A percentile compares a stretch with the other conserved stretches of the same genome.
phyloP scores from a whole-genome alignment of 2,113 vertebrate genomes.

The Parus major region DNA sequence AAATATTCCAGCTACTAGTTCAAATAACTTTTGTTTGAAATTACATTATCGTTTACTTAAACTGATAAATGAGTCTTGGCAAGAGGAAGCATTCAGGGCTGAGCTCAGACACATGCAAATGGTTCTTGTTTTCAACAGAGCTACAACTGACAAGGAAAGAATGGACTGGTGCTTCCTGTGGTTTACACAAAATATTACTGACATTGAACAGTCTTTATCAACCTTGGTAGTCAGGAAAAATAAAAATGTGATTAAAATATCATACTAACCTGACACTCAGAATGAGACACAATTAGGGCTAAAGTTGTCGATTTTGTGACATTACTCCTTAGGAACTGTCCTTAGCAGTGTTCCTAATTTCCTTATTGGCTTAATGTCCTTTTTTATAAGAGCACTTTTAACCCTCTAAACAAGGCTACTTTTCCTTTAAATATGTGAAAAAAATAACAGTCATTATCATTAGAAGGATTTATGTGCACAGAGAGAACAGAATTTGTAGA shows the following conservation, averaged over 20 bases:
- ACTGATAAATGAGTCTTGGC: slow-evolving; percentile 31
- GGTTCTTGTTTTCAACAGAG: background rate
- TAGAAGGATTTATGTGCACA: background rate
- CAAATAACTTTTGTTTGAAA: slow-evolving; percentile 50
- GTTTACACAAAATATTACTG: background rate
- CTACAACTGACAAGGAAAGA: background rate
- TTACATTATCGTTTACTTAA: slow-evolving; percentile 38
- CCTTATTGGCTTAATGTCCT: background rate
- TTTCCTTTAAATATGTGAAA: background rate
- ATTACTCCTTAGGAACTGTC: background rate
- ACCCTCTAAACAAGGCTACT: background rate
- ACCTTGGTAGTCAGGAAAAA: background rate
- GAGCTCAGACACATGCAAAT: slow-evolving; percentile 3
- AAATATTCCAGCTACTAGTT: slow-evolving; percentile 23
- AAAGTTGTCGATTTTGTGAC: background rate
- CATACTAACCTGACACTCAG: background rate
- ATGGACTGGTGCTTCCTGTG: background rate
- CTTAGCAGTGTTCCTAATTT: background rate
- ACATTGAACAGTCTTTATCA: background rate
- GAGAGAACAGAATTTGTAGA: background rate
- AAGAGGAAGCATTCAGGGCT: background rate
- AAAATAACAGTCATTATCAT: background rate
- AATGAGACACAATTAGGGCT: background rate
- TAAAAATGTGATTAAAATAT: background rate
- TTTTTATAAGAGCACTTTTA: background rate